These are phyloP conservation scores for Lates japonicus DNA, from an alignment of 2,797 vertebrate genomes.

Conservation along the genomic window DNA sequence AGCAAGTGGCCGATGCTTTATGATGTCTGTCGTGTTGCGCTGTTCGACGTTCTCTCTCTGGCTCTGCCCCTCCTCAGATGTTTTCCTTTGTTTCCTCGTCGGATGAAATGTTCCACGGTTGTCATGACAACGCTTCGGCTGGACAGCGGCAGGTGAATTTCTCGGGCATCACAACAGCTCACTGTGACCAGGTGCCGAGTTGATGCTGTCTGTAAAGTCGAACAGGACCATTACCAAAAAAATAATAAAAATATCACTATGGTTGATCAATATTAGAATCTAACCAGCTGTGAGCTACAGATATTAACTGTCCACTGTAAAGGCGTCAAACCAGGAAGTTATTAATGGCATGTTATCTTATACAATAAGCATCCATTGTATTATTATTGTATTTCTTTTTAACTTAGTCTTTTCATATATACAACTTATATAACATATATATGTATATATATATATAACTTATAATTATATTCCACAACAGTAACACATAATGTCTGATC, in stretches of 20 bases:
- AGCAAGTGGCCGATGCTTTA: conserved; percentile 39
- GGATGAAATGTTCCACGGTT: conserved; percentile 61
- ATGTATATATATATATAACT: no score
- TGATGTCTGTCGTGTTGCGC: conserved; percentile 41
- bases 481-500: neutral
- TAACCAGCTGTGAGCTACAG: neutral
- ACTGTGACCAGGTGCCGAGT: conserved; percentile 77
- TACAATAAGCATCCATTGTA: neutral
- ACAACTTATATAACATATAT: no score
- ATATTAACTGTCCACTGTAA: neutral
- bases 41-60: conserved; percentile 23
- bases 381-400: neutral
- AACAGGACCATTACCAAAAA: neutral
- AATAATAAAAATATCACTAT: neutral
- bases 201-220: conserved; percentile 75
- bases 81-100: conserved; percentile 32
- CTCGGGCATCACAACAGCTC: conserved; percentile 79
- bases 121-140: conserved; percentile 67
- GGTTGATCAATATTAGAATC: neutral
- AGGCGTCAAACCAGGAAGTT: neutral
- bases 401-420: neutral
- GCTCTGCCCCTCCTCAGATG: conserved; percentile 11
- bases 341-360: neutral
- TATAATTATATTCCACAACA: neutral
- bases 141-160: conserved; percentile 54